phyloP scores from a whole-genome alignment of 2,797 vertebrate species.

The Moxostoma hubbsi region DNA sequence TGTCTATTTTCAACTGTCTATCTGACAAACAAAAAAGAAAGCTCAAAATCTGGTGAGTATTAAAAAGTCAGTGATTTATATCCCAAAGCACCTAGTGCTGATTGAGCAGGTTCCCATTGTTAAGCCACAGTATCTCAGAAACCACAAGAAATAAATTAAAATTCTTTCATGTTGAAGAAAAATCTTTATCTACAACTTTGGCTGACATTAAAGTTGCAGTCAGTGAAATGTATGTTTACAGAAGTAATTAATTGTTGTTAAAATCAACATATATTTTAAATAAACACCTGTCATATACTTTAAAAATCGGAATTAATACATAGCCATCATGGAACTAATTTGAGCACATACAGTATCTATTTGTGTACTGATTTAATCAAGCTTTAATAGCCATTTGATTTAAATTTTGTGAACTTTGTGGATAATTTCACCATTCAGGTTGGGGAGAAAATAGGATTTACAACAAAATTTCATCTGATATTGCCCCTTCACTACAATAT shows the following conservation, averaged over 20 bases:
- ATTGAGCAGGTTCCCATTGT: conserved; percentile 1
- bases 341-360: conserved; percentile 5
- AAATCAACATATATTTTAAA: conserved; percentile 8
- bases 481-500: not conserved
- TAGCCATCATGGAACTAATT: not conserved
- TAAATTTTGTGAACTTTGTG: conserved; percentile 23
- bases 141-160: not conserved
- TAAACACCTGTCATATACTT: conserved; percentile 8
- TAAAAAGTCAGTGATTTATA: conserved; percentile 21
- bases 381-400: conserved; percentile 22
- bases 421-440: not conserved
- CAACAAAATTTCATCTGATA: not conserved
- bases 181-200: not conserved
- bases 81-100: not conserved
- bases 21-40: not conserved
- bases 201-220: conserved; percentile 18
- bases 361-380: not conserved
- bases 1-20: conserved; percentile 18
- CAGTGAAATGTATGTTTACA: conserved; percentile 18
- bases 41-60: conserved; percentile 5
- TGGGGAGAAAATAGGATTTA: not conserved
- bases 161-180: conserved; percentile 2
- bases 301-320: not conserved
- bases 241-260: not conserved
- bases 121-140: not conserved